Base-by-base conservation (phyloP, 1,140 invertebrate genomes). In the Chionoecetes opilio region DNA sequence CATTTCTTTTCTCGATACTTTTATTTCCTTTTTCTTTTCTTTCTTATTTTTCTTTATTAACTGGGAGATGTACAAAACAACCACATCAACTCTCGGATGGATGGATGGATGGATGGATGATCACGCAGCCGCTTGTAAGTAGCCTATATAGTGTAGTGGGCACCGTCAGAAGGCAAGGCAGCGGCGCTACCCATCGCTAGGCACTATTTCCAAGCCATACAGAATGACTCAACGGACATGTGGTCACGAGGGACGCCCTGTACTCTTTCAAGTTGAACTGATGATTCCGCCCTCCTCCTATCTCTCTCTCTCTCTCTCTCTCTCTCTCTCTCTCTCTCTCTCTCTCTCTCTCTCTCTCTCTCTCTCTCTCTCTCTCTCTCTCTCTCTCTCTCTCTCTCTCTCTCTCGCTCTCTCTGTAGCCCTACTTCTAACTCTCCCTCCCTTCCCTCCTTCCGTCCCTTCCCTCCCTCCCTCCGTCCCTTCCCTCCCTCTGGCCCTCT, bases 211-310 rank as follows among this genome's bases (percentile, higher is more conserved):
- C 63, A n/a, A n/a, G 21, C 63, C 26, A 5, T 26, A 75, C 11
- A n/a, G 26, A 75, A n/a, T n/a, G n/a, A 75, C 21, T 21, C 63
- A n/a, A 75, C 46, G 21, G 8, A 75, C n/a, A n/a, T 46, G 41
- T 26, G 21, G n/a, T 75, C 63, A 75, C 63, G 63, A 75, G 63
- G 21, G n/a, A 75, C 63, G 63, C 21, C n/a, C 63, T 21, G n/a
- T 75, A n/a, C 63, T 75, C 63, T 75, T n/a, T 75, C 63, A 75
- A 75, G 63, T 75, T 75, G 63, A 75, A n/a, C 63, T 75, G 87
- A 14, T 75, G 31, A 32, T 75, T 29, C 29, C 34, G 26, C 34
- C n/a, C 91, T 34, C 90, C 32, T 37, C 32, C n/a, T 41, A 21
- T 75, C 34, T 32, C 38, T 46, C 46, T 26, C 32, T 31, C 90